Conservation (phyloP, 2,113 vertebrate genomes). For the Erythrocercus mccallii region DNA sequence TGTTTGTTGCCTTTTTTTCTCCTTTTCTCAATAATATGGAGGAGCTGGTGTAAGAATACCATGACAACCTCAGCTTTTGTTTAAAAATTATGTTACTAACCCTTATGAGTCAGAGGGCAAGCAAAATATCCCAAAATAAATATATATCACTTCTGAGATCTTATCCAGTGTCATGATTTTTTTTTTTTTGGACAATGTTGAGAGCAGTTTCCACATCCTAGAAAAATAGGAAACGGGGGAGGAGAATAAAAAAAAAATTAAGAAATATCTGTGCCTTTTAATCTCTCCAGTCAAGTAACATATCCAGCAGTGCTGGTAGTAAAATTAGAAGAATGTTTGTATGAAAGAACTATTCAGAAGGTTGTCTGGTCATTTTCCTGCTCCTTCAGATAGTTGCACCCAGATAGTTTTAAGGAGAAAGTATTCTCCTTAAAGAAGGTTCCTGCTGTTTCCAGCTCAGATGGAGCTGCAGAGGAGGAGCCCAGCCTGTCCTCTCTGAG, state of each 20-base stretch:
- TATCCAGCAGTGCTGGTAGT: neutral
- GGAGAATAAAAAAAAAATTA: neutral
- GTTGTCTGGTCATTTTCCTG: neutral
- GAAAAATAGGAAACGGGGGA: neutral
- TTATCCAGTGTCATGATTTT: neutral
- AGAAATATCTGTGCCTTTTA: neutral
- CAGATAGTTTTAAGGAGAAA: no score
- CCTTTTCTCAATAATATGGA: neutral
- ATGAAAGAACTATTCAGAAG: neutral
- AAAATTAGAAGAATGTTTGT: neutral
- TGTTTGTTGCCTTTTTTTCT: neutral
- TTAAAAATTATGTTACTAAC: neutral
- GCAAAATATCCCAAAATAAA: neutral
- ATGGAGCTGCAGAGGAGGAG: accelerated
- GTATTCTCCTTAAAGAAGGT: neutral
- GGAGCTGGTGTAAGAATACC: neutral
- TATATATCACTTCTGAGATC: neutral
- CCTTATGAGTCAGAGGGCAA: neutral
- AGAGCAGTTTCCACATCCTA: neutral
- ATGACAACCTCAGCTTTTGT: neutral
- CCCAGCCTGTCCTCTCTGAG: neutral
- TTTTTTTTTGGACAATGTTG: neutral
- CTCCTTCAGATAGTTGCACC: neutral
- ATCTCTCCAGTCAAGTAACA: neutral
- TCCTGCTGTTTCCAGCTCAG: neutral